Evolutionary conservation across 2,797 vertebrate genomes (phyloP).

Genomic region (Gymnodraco acuticeps): DNA sequence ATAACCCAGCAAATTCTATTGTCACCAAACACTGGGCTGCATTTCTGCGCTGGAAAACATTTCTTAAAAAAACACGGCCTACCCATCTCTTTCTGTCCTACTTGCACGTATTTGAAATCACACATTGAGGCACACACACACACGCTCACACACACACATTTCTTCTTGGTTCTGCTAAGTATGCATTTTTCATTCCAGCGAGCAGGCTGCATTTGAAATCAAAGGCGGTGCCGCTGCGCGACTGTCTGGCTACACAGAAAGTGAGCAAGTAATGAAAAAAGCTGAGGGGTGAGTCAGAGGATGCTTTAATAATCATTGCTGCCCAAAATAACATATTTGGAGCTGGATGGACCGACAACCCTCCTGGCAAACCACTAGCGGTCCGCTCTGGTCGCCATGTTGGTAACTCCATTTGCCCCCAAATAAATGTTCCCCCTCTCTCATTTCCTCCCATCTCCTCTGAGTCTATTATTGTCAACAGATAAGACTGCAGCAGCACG

Average conservation of each 20-base stretch:
- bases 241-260: conserved; percentile 76
- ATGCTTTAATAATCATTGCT: conserved; percentile 76
- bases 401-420: conserved; percentile 21
- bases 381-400: conserved; percentile 26
- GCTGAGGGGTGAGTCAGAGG: conserved; percentile 75
- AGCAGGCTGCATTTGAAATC: conserved; percentile 78
- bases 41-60: conserved; percentile 43
- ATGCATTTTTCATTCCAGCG: conserved; percentile 82
- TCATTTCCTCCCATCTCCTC: conserved; percentile 33
- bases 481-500: conserved; percentile 69
- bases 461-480: conserved; percentile 66
- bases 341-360: conserved; percentile 38
- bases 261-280: conserved; percentile 77
- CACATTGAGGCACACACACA: conserved; percentile 7
- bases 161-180: conserved; percentile 77
- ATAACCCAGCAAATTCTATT: conserved; percentile 49
- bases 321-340: conserved; percentile 74
- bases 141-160: conserved; percentile 30
- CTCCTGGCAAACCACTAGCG: conserved; percentile 51
- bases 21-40: conserved; percentile 42
- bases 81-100: conserved; percentile 30
- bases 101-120: conserved; percentile 37
- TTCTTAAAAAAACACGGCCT: conserved; percentile 26
- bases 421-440: conserved; percentile 5
- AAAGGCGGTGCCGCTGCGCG: conserved; percentile 67